phyloP scores from a whole-genome alignment of 2,113 vertebrate genomes.

The Ptychochromis oligacanthus region DNA sequence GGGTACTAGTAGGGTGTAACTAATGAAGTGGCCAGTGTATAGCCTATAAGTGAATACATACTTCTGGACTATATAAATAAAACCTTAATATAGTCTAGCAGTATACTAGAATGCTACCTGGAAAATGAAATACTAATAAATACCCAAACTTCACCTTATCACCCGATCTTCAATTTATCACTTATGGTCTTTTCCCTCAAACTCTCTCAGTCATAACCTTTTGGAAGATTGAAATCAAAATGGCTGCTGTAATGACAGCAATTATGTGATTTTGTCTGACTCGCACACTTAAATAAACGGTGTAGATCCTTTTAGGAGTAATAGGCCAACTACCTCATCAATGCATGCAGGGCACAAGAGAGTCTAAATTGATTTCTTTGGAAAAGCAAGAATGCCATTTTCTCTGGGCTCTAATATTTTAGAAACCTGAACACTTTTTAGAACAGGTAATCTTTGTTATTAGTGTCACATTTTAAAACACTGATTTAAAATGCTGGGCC shows the following conservation, averaged over 20 bases:
- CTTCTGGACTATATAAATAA: background rate
- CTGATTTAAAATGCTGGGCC: constrained; percentile 36
- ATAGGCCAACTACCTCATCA: constrained; percentile 15
- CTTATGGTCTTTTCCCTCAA: background rate
- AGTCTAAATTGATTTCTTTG: constrained; percentile 46
- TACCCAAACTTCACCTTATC: constrained; percentile 18
- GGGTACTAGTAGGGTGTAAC: no score
- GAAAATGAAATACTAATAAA: background rate
- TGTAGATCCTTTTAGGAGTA: background rate
- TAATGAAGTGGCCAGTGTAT: no score
- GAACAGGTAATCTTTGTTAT: constrained; percentile 55
- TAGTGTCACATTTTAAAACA: constrained; percentile 42
- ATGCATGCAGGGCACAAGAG: constrained; percentile 22
- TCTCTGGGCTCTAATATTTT: constrained; percentile 48
- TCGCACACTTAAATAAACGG: constrained; percentile 23
- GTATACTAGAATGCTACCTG: background rate
- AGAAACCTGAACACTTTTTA: constrained; percentile 42
- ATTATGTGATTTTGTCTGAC: constrained; percentile 50
- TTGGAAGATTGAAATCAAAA: constrained; percentile 54
- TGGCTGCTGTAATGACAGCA: constrained; percentile 34
- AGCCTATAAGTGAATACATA: no score
- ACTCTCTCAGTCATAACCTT: constrained; percentile 22
- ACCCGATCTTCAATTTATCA: constrained; percentile 35
- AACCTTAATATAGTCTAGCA: background rate
- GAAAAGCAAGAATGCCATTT: constrained; percentile 43